phyloP scores from a whole-genome alignment of 2,888 invertebrate species.

The Byasa hedistus region DNA sequence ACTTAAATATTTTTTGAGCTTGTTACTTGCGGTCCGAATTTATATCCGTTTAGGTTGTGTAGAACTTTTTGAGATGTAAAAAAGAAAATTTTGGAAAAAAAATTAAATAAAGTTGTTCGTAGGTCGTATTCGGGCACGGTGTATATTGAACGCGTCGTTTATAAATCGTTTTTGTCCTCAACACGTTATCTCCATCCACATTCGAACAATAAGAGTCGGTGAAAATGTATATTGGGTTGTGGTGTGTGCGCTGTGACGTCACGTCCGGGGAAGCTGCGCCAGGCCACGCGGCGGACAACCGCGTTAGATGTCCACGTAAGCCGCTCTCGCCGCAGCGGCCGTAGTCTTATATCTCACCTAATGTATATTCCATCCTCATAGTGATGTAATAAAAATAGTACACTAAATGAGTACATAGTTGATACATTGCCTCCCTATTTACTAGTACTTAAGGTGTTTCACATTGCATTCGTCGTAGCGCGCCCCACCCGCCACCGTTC shows the following conservation, averaged over 20 bases:
- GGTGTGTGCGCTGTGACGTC: slow-evolving; percentile 30
- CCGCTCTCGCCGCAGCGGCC: slow-evolving; percentile 47
- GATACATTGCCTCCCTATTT: slow-evolving; percentile 65
- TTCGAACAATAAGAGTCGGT: slow-evolving; percentile 71
- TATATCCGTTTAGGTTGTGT: slow-evolving; percentile 66
- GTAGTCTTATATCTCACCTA: slow-evolving; percentile 67
- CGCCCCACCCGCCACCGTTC: slow-evolving; percentile 66
- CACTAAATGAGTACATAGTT: slow-evolving; percentile 71
- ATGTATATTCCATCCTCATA: slow-evolving; percentile 80
- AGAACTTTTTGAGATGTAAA: slow-evolving; percentile 49
- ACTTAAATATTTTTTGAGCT: slow-evolving; percentile 34
- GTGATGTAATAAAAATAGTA: slow-evolving; percentile 67
- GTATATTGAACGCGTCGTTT: slow-evolving; percentile 49
- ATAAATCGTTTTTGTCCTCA: slow-evolving; percentile 60
- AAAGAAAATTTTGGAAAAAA: slow-evolving; percentile 37
- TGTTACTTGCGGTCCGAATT: slow-evolving; percentile 52
- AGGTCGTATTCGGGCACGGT: slow-evolving; percentile 55
- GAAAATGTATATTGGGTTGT: slow-evolving; percentile 49
- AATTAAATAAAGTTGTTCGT: slow-evolving; percentile 41
- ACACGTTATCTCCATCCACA: slow-evolving; percentile 75
- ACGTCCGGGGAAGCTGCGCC: slow-evolving; percentile 30
- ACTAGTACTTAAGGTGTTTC: slow-evolving; percentile 63
- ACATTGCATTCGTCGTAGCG: slow-evolving; percentile 60
- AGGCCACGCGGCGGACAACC: slow-evolving; percentile 53
- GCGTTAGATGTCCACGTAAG: slow-evolving; percentile 55